A percentile compares a stretch with the other conserved stretches of the same genome.
phyloP scores from a whole-genome alignment of 2,888 invertebrate species.

The Torymus tubicola region DNA sequence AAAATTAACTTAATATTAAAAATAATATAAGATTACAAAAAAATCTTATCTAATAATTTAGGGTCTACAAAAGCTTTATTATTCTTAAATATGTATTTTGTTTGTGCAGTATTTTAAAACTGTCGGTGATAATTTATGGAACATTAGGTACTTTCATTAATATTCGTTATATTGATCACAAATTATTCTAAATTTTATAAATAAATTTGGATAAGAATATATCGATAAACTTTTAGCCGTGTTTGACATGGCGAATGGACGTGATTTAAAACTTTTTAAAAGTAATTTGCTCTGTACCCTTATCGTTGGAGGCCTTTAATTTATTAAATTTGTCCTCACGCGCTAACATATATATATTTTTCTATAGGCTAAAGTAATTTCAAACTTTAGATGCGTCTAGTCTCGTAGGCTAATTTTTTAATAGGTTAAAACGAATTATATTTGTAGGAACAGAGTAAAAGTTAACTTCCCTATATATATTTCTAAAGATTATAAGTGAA shows the following conservation, averaged over 20 bases:
- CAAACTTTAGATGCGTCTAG: constrained; percentile 36
- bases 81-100: neutral
- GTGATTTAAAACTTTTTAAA: neutral
- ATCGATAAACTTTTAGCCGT: neutral
- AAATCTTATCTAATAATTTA: too few relatives aligned
- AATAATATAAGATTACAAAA: too few relatives aligned
- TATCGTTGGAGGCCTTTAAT: too few relatives aligned
- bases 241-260: neutral
- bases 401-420: constrained; percentile 30
- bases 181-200: constrained; percentile 25
- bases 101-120: constrained; percentile 30
- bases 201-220: neutral
- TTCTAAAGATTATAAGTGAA: neutral
- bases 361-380: constrained; percentile 18
- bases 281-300: too few relatives aligned
- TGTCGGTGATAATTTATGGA: neutral
- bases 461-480: too few relatives aligned
- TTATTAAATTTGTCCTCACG: too few relatives aligned
- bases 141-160: constrained; percentile 7
- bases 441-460: too few relatives aligned
- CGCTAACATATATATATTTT: neutral
- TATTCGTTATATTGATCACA: neutral
- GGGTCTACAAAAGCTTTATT: too few relatives aligned
- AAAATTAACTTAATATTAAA: too few relatives aligned
- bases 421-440: too few relatives aligned